Evolutionary conservation across 2,113 vertebrate genomes (phyloP).

Genomic region (Rhagologus leucostigma): DNA sequence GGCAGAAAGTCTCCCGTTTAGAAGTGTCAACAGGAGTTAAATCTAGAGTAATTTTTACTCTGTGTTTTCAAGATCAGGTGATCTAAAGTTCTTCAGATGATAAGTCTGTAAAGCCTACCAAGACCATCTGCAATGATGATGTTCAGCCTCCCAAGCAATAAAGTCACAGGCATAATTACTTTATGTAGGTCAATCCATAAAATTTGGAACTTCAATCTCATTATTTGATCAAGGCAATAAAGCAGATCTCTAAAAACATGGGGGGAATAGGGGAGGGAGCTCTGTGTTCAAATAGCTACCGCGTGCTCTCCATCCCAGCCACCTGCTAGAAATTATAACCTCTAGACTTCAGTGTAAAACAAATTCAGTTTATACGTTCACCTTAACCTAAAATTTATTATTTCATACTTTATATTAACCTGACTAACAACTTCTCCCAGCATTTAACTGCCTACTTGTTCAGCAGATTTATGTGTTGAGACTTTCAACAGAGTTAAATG

Average conservation of each 20-base stretch:
- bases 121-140: background rate
- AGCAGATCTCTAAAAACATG: background rate
- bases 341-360: conserved; percentile 41
- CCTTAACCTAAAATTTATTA: conserved; percentile 45
- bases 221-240: background rate
- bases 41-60: background rate
- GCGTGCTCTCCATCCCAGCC: background rate
- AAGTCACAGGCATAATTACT: background rate
- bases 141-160: background rate
- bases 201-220: background rate
- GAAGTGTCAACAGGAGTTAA: background rate
- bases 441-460: conserved; percentile 38
- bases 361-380: conserved; percentile 7
- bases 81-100: background rate
- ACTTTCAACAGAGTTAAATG: conserved; percentile 40
- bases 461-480: background rate
- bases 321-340: conserved; percentile 67
- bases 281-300: background rate
- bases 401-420: conserved; percentile 21
- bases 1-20: background rate
- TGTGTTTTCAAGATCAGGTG: background rate
- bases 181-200: background rate
- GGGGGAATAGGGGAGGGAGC: background rate
- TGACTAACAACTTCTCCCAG: conserved; percentile 38
- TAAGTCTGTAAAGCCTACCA: background rate